These are phyloP conservation scores for Synodontis membranacea DNA, from an alignment of 2,113 vertebrate species.

Conservation along the genomic window DNA sequence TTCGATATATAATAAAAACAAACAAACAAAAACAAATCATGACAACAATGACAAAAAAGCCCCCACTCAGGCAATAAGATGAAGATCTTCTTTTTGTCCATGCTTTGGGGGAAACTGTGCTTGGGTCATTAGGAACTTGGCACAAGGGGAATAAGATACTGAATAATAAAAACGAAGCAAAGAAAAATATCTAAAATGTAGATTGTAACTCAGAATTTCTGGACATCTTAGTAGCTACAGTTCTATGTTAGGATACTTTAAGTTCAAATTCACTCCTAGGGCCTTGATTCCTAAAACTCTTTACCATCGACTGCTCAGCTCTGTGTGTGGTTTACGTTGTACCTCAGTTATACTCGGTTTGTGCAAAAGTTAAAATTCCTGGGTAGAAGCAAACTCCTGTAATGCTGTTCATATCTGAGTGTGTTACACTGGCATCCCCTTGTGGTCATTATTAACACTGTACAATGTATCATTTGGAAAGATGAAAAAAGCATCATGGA, in stretches of 20 bases:
- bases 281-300: background rate
- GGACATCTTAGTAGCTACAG: background rate
- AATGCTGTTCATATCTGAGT: background rate
- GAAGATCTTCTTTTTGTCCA: background rate
- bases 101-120: background rate
- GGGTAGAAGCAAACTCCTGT: background rate
- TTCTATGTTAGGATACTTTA: background rate
- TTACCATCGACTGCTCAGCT: background rate
- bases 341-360: background rate
- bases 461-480: background rate
- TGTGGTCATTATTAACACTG: slow-evolving; percentile 27
- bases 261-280: background rate
- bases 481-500: background rate
- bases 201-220: background rate
- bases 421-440: slow-evolving; percentile 28
- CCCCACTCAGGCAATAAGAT: background rate
- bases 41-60: background rate
- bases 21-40: background rate
- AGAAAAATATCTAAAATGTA: background rate
- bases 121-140: background rate
- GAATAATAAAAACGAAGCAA: background rate
- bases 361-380: background rate
- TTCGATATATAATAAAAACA: background rate
- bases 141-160: background rate
- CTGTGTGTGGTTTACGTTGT: background rate